Evolutionary conservation across 1,140 invertebrate species (phyloP).

Genomic region (Brachionus rubens): DNA sequence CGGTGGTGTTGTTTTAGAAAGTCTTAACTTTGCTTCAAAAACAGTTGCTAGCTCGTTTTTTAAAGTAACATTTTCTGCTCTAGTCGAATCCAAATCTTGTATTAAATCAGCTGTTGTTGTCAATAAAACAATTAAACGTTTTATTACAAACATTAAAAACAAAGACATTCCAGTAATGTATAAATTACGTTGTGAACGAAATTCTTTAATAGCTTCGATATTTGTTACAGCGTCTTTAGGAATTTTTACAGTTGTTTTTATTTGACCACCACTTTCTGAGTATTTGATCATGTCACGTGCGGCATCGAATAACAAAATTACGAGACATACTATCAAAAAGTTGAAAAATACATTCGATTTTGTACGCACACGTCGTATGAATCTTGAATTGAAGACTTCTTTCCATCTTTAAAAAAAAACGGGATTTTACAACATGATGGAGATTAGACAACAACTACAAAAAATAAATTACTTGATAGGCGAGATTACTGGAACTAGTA

Average conservation of each 20-base stretch:
- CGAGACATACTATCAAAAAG: slow-evolving; percentile 5
- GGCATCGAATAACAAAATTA: slow-evolving; percentile 69
- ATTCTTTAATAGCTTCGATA: slow-evolving; percentile 56
- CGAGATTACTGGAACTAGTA: slow-evolving; percentile 80
- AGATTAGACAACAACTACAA: background rate
- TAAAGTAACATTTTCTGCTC: background rate
- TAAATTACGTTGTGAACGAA: slow-evolving; percentile 93
- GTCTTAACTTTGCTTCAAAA: slow-evolving; percentile 6
- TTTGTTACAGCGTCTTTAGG: background rate
- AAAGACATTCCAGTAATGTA: slow-evolving; percentile 94
- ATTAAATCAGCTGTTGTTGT: slow-evolving; percentile 24
- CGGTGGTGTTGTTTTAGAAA: background rate
- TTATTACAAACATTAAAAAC: slow-evolving; percentile 67
- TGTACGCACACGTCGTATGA: background rate
- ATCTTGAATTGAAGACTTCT: slow-evolving; percentile 27
- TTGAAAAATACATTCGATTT: slow-evolving; percentile 22
- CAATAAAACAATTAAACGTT: background rate
- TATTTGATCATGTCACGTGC: slow-evolving; percentile 94
- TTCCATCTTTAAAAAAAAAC: slow-evolving; percentile 32
- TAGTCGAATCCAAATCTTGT: background rate
- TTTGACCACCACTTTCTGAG: slow-evolving; percentile 56
- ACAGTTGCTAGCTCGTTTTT: background rate
- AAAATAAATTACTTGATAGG: slow-evolving; percentile 65
- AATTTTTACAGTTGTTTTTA: slow-evolving; percentile 52
- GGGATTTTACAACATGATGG: background rate